Evolutionary conservation across 2,797 vertebrate genomes (phyloP), one percentile per base, ranked within the genome.

Genomic region (Orestias chungarensis): DNA sequence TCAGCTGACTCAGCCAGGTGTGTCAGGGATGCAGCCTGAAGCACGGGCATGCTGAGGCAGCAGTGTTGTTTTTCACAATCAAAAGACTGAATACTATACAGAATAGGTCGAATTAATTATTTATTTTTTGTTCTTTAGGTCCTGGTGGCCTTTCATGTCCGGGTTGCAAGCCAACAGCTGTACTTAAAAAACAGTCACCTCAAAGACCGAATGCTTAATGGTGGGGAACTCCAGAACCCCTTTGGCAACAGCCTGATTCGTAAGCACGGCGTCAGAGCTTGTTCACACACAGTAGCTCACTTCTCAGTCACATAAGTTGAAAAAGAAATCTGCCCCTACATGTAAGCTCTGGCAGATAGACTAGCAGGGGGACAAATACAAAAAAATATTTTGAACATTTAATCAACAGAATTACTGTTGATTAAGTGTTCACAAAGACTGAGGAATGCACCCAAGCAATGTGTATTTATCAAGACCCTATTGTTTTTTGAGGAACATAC

Each of bases 1-100:
- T 89, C 84, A 87, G 80, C 83, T 85, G 82, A 88, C 76, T 78
- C 79, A 83, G 82, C 70, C 85, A 93, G 92, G 91, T 92, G 91
- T 90, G 89, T 87, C 76, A 66, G 61, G 65, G 77, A 68, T 74
- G 38, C 76, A 75, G 82, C 81, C 78, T 71, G 42, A 66, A 85
- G 78, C 70, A 1, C 3, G 44, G 84, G 74, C 88, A 43, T 86
- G 88, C 87, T 90, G 70, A 72, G 83, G 77, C 84, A 91, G 72
- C 74, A 66, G 69, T 57, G 75, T 80, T 12, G 9, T 50, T 67
- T 71, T 57, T 74, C 66, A 75, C 75, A 80, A 86, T 85, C 75
- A 87, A 76, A 82, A 76, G 66, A 69, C 78, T 52, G 66, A 52
- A 31, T 29, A 71, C 70, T 27, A 55, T 77, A 82, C 40, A 75